phyloP scores from a whole-genome alignment of 2,113 vertebrate genomes.

The Ploceus nigricollis region DNA sequence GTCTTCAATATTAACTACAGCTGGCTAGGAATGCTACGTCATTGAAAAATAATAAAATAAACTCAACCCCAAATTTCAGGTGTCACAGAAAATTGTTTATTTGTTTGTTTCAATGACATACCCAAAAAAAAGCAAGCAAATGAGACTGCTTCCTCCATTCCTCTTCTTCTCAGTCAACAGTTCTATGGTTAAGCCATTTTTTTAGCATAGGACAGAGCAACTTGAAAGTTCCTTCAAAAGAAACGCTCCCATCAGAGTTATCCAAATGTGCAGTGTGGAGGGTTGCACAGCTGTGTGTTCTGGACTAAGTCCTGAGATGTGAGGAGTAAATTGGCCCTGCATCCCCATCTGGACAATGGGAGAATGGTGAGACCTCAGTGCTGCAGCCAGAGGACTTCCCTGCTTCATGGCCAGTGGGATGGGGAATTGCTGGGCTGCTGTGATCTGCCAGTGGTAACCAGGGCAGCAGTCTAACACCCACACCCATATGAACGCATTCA shows the following conservation, averaged over 20 bases:
- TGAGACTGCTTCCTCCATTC: background rate
- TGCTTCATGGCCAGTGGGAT: fast-evolving
- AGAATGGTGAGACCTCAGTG: background rate
- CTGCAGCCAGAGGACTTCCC: background rate
- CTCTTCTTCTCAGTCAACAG: background rate
- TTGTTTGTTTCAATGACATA: background rate
- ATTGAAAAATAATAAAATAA: background rate
- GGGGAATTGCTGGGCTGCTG: fast-evolving
- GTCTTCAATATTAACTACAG: background rate
- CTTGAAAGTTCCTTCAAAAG: background rate
- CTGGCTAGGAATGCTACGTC: fast-evolving
- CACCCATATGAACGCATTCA: background rate
- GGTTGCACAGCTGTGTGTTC: background rate
- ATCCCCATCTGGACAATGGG: background rate
- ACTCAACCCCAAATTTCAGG: background rate
- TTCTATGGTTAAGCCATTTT: background rate
- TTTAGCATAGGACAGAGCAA: background rate
- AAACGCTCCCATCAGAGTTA: background rate
- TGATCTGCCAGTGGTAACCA: background rate
- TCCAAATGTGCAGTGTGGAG: background rate
- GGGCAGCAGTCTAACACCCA: background rate
- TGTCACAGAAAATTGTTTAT: background rate
- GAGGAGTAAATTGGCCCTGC: background rate
- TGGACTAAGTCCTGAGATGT: fast-evolving
- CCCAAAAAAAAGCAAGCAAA: background rate